A percentile compares a stretch with the other conserved stretches of the same genome.
phyloP scores from a whole-genome alignment of 1,140 invertebrate genomes.

The Drosophila subpulchrella region DNA sequence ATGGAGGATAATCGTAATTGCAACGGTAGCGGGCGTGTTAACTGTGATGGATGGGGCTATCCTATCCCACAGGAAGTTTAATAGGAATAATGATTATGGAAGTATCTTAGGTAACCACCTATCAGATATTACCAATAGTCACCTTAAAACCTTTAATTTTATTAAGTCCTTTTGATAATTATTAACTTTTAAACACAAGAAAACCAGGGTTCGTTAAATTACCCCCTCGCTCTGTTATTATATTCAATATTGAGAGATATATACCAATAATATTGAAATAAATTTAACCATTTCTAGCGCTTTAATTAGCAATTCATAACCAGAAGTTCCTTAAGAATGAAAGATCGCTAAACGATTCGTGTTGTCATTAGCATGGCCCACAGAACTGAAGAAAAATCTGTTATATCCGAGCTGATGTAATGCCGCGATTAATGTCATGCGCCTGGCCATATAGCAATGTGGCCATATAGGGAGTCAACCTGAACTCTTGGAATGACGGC shows the following conservation, averaged over 20 bases:
- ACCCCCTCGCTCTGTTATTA: too few species aligned
- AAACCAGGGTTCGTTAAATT: too few species aligned
- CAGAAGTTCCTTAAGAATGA: not conserved
- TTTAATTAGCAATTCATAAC: not conserved
- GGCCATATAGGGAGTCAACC: conserved; percentile 24
- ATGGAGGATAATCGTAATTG: conserved; percentile 39
- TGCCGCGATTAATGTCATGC: conserved; percentile 66
- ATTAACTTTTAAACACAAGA: too few species aligned
- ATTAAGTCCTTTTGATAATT: too few species aligned
- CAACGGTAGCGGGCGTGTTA: conserved; percentile 28
- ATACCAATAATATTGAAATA: too few species aligned
- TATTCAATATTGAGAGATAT: too few species aligned
- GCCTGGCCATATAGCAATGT: not conserved
- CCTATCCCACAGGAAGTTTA: conserved; percentile 1
- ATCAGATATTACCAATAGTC: too few species aligned
- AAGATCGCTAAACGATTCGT: conserved; percentile 1
- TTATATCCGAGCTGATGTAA: conserved; percentile 61
- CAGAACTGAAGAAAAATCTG: conserved; percentile 10
- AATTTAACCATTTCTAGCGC: too few species aligned
- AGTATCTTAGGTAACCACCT: not conserved
- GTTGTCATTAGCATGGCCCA: conserved; percentile 6
- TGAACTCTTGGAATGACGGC: conserved; percentile 40
- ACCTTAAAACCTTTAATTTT: too few species aligned
- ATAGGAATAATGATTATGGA: not conserved
- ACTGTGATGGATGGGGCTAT: conserved; percentile 10